Percentiles rank a stretch among this genome's conserved stretches.
Conservation (phyloP, 2,888 invertebrate species). For the Caenorhabditis parvicauda region DNA sequence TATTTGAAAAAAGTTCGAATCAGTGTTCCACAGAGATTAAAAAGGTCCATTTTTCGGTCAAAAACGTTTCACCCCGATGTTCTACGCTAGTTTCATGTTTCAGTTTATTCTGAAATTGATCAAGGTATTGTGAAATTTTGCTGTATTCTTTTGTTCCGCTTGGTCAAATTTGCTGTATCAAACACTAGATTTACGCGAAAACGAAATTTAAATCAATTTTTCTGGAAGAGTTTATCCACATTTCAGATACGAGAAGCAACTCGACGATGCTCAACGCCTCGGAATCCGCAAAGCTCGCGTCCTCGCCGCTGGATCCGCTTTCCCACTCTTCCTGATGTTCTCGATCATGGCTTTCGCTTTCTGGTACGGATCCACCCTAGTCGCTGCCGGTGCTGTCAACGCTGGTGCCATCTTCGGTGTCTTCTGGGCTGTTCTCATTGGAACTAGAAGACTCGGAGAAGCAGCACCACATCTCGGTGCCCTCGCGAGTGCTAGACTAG, state of each 20-base stretch:
- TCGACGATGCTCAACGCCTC: constrained; percentile 61
- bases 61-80: too few relatives aligned
- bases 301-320: constrained; percentile 39
- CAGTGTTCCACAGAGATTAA: too few relatives aligned
- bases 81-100: too few relatives aligned
- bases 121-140: not conserved
- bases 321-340: constrained; percentile 62
- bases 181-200: not conserved
- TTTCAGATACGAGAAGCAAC: constrained; percentile 40
- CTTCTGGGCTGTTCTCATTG: constrained; percentile 59
- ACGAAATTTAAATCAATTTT: not conserved
- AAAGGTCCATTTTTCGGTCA: not conserved
- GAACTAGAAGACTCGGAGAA: constrained; percentile 72
- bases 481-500: constrained; percentile 77
- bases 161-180: too few relatives aligned
- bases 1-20: not conserved
- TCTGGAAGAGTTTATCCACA: too few relatives aligned
- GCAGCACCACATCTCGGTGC: constrained; percentile 79
- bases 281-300: constrained; percentile 61
- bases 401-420: constrained; percentile 52
- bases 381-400: constrained; percentile 34
- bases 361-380: constrained; percentile 52
- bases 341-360: constrained; percentile 61
- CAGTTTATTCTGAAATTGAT: too few relatives aligned
- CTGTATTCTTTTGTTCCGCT: too few relatives aligned